Evolutionary conservation across 1,140 invertebrate species (phyloP), one percentile per base, ranked within the genome.

Genomic region (Dreissena polymorpha): DNA sequence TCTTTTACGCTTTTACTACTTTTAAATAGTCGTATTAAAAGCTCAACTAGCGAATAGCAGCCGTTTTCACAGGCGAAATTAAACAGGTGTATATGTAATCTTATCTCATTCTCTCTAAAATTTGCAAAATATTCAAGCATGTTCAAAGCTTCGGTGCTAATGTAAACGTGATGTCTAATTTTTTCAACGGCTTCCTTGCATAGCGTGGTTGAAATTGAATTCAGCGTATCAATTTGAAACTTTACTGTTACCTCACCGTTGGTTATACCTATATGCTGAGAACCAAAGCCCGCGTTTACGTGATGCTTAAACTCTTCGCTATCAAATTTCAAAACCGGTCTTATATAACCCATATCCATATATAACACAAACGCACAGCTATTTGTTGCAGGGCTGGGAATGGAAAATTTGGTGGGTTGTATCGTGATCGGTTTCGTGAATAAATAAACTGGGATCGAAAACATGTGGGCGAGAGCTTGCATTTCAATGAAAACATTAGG

Each of bases 271-370:
- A 49, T n/a, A 29, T 18, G 7, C 0, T 29, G 7, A 6, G 29
- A n/a, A 18, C 14, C 8, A 14, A 49, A 14, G 6, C 18, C 14
- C 25, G 5, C 0, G 0, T 18, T 10, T 69, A 49, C 67, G 7
- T 16, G 29, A 29, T 69, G 67, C 21, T 69, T 49, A 18, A 25
- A n/a, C 7, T 27, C 50, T 69, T 69, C 67, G 12, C 67, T 49
- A 29, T 69, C 67, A n/a, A 69, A 69, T 12, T 27, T 69, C 10
- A 69, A n/a, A 10, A 69, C 67, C 27, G 67, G 67, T 29, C 67
- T 69, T 18, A 29, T 49, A n/a, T 69, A 69, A 27, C 25, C 25
- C 14, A 49, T 29, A n/a, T 49, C n/a, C 14, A 49, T 69, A 29
- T 16, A 69, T 25, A 69, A 29, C 23, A 69, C 67, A n/a, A 69